A percentile compares a stretch with the other conserved stretches of the same genome.
Evolutionary conservation across 2,113 vertebrate genomes (phyloP).

Genomic region (Suricata suricatta): DNA sequence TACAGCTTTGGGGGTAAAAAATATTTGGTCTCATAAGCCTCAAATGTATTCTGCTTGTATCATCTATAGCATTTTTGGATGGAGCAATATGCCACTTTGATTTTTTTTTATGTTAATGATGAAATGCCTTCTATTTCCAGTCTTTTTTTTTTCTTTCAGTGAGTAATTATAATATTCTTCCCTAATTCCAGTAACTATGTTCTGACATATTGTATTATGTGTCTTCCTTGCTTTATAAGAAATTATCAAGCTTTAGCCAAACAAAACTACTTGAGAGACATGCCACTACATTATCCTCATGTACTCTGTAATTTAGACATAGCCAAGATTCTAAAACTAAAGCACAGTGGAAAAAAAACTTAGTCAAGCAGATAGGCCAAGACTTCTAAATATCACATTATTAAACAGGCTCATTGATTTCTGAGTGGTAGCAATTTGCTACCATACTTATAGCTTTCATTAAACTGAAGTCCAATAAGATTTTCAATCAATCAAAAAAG

Average conservation of each 20-base stretch:
- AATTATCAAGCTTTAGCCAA: neutral
- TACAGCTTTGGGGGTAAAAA: neutral
- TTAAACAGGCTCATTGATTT: constrained; percentile 45
- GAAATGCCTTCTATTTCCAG: neutral
- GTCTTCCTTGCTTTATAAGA: neutral
- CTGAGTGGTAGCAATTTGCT: constrained; percentile 1
- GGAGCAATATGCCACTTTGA: neutral
- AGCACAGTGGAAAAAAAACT: neutral
- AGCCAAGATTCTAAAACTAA: neutral
- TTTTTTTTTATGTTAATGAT: neutral
- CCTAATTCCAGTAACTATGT: neutral
- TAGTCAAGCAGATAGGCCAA: neutral
- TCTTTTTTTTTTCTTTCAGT: neutral
- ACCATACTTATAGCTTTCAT: constrained; percentile 15
- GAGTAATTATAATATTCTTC: neutral
- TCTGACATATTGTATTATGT: neutral
- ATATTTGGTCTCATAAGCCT: neutral
- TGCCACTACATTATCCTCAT: no score
- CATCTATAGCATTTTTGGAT: neutral
- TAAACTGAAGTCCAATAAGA: neutral
- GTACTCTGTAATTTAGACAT: neutral
- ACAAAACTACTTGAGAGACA: neutral
- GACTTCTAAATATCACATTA: constrained; percentile 21
- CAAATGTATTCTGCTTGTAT: neutral
- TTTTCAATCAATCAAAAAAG: neutral